These are phyloP conservation scores for Epizoanthus fatuus DNA, from an alignment of 92 coral and sea anemone species.

Conservation along the genomic window DNA sequence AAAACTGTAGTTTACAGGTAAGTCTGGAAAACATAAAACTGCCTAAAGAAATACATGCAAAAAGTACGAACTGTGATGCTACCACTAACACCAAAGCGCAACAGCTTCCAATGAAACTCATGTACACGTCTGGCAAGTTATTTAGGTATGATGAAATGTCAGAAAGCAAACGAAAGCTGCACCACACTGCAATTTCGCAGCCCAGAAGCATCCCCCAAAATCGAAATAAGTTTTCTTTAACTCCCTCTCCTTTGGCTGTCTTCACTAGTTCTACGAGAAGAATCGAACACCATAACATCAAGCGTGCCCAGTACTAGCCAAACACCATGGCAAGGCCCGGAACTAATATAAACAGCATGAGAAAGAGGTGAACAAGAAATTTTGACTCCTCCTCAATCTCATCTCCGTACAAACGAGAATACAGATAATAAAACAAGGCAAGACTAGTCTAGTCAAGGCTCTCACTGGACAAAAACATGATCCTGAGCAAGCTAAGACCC, in stretches of 20 bases:
- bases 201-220: slow-evolving; percentile 6
- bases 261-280: neutral
- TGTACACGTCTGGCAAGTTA: neutral
- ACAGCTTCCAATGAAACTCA: neutral
- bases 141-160: neutral
- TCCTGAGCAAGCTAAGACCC: slow-evolving; percentile 36
- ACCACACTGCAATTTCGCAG: neutral
- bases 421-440: neutral
- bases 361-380: neutral
- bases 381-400: neutral
- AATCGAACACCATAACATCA: neutral
- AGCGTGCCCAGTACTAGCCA: neutral
- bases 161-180: neutral
- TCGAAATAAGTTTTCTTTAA: neutral
- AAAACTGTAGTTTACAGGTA: neutral
- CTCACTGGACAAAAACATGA: slow-evolving; percentile 62
- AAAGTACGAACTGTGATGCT: neutral
- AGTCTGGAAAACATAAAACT: neutral
- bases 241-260: neutral
- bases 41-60: neutral
- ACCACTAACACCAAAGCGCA: neutral
- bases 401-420: neutral
- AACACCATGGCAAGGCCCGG: neutral
- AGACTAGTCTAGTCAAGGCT: slow-evolving; percentile 58
- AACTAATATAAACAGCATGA: neutral